A percentile compares a stretch with the other conserved stretches of the same genome.
These are phyloP conservation scores for Sparus aurata DNA, from an alignment of 2,797 vertebrate species.

Conservation along the genomic window DNA sequence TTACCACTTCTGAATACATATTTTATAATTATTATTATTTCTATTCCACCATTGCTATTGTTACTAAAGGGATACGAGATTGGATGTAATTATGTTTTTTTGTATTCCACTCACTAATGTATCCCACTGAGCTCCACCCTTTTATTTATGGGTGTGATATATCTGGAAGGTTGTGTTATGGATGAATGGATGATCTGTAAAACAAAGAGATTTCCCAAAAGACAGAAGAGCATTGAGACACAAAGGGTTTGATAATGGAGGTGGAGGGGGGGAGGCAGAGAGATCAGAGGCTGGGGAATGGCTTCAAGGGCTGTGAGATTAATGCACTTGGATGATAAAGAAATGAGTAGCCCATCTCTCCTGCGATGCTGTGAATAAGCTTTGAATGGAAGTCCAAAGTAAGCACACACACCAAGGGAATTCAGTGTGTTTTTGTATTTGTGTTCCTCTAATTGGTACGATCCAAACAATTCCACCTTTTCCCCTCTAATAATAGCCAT, in stretches of 20 bases:
- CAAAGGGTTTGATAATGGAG: slow-evolving; percentile 15
- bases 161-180: slow-evolving; percentile 10
- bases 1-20: neutral
- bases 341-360: slow-evolving; percentile 5
- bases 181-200: neutral
- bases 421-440: neutral
- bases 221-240: slow-evolving; percentile 5
- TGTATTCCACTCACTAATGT: neutral
- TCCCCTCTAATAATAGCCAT: too few relatives aligned
- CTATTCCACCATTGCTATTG: neutral
- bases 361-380: neutral
- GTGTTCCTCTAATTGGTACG: neutral
- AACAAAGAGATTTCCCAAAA: slow-evolving; percentile 27
- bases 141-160: neutral
- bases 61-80: slow-evolving; percentile 5
- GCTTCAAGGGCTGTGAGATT: neutral
- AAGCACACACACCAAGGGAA: neutral
- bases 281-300: neutral
- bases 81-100: slow-evolving; percentile 42
- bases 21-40: slow-evolving; percentile 11
- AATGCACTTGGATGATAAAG: slow-evolving; percentile 1
- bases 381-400: neutral
- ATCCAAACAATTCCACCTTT: neutral
- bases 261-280: fast-evolving
- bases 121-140: neutral